Conservation (phyloP, 2,888 invertebrate genomes). For the Nebria brevicollis region DNA sequence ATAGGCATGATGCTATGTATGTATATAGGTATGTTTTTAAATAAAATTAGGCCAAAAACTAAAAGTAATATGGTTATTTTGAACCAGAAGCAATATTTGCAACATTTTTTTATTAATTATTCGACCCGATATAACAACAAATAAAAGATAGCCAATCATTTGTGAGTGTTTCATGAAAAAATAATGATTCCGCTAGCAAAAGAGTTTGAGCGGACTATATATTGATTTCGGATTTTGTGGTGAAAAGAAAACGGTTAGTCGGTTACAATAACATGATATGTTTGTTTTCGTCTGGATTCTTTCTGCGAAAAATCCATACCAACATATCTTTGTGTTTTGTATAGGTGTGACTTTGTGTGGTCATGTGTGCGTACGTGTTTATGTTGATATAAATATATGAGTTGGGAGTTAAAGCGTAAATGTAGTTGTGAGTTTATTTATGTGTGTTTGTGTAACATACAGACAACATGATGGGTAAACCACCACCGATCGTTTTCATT, state of each 20-base stretch:
- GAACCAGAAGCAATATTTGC: too few relatives aligned
- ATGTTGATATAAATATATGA: neutral
- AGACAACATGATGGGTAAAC: constrained; percentile 34
- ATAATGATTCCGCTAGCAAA: neutral
- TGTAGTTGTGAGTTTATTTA: neutral
- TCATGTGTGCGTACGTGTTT: constrained; percentile 17
- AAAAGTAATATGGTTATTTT: too few relatives aligned
- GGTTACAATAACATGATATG: constrained; percentile 28
- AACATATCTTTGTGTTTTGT: neutral
- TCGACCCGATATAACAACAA: neutral
- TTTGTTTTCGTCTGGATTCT: constrained; percentile 27
- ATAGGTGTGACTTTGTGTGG: neutral
- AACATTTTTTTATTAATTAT: neutral
- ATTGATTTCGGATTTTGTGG: neutral
- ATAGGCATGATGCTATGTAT: too few relatives aligned
- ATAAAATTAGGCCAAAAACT: too few relatives aligned
- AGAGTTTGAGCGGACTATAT: neutral
- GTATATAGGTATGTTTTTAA: too few relatives aligned
- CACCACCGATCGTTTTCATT: constrained; percentile 32
- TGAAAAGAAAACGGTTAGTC: neutral
- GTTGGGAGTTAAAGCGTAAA: neutral
- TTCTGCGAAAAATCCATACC: constrained; percentile 27
- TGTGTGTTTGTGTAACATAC: constrained; percentile 12
- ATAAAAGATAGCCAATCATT: neutral
- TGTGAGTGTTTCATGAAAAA: neutral